Percentiles rank a stretch among this genome's conserved stretches.
phyloP scores from a whole-genome alignment of 1,140 invertebrate genomes.

The Magallana angulata region DNA sequence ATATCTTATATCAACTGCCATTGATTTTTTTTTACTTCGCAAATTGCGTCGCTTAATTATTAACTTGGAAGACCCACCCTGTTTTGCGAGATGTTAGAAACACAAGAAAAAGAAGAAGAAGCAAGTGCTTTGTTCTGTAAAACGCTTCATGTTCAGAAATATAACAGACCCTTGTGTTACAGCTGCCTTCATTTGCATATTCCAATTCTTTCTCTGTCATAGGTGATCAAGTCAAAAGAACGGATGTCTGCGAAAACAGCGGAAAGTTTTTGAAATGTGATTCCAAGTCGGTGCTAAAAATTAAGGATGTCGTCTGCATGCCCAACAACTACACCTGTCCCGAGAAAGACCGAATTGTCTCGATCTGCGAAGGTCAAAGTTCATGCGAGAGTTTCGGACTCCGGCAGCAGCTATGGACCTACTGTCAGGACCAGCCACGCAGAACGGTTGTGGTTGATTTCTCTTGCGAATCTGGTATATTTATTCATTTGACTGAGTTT shows the following conservation, averaged over 20 bases:
- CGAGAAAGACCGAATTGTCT: conserved; percentile 46
- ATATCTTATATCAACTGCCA: too few species aligned
- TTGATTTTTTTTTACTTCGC: too few species aligned
- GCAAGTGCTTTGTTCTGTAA: too few species aligned
- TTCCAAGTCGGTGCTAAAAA: conserved; percentile 7
- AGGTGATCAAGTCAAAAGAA: conserved; percentile 4
- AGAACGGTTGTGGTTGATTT: conserved; percentile 22
- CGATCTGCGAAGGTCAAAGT: conserved; percentile 55
- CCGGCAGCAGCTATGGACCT: conserved; percentile 48
- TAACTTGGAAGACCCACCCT: too few species aligned
- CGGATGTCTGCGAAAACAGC: conserved; percentile 54
- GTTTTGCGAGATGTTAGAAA: too few species aligned
- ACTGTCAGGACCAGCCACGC: conserved; percentile 42
- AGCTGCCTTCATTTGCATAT: too few species aligned
- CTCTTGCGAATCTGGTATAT: conserved; percentile 26
- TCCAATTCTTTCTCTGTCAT: background rate
- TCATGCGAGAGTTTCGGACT: conserved; percentile 52
- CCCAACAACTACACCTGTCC: conserved; percentile 56
- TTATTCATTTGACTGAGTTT: background rate
- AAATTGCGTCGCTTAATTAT: too few species aligned
- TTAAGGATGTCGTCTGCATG: conserved; percentile 49
- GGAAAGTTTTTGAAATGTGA: conserved; percentile 49
- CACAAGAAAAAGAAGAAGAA: too few species aligned
- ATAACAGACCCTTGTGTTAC: too few species aligned
- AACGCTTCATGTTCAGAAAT: too few species aligned